Conservation (phyloP, 2,797 vertebrate species). For the Fistularia tabacaria region DNA sequence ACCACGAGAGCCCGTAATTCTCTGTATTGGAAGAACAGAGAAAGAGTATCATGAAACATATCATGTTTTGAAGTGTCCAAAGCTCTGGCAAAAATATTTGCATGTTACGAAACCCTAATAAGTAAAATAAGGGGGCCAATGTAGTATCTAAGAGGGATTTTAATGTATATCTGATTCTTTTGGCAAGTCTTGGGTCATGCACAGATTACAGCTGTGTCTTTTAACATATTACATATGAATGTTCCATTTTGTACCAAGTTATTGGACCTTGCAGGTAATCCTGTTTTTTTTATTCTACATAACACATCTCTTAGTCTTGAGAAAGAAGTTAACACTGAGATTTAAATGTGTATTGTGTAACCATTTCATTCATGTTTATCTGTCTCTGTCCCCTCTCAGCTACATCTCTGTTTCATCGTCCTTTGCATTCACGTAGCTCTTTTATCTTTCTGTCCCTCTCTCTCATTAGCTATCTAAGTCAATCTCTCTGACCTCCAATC, state of each 20-base stretch:
- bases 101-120: constrained; percentile 19
- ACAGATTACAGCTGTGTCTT: constrained; percentile 27
- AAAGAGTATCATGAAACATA: not conserved
- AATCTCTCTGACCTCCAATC: constrained; percentile 89
- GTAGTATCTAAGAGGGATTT: constrained; percentile 30
- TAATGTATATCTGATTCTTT: constrained; percentile 19
- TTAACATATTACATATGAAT: constrained; percentile 21
- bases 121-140: constrained; percentile 23
- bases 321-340: constrained; percentile 7
- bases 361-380: not conserved
- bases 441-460: constrained; percentile 82
- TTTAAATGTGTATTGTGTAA: constrained; percentile 2
- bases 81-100: constrained; percentile 9
- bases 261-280: constrained; percentile 31
- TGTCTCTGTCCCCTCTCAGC: constrained; percentile 9
- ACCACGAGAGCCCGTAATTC: constrained; percentile 94
- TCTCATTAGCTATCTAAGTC: not conserved
- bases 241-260: constrained; percentile 22
- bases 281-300: constrained; percentile 7
- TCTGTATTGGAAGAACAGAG: constrained; percentile 56
- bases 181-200: constrained; percentile 22
- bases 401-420: constrained; percentile 76
- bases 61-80: constrained; percentile 27
- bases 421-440: constrained; percentile 54
- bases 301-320: constrained; percentile 14